A percentile compares a stretch with the other conserved stretches of the same genome.
These are phyloP conservation scores for Oreochromis tanganicae DNA, from an alignment of 2,113 vertebrate species.

Conservation along the genomic window DNA sequence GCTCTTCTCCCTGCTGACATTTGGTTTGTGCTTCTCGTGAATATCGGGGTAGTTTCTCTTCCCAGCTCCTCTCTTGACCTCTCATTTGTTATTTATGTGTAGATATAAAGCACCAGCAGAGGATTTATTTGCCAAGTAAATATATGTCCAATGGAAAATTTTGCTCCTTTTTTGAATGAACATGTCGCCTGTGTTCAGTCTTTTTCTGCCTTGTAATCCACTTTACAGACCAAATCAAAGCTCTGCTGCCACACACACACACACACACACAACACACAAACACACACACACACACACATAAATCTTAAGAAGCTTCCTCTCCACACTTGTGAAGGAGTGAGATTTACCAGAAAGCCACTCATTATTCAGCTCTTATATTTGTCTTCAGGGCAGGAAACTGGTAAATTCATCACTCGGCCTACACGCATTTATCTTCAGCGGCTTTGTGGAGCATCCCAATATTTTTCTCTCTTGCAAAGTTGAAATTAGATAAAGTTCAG, in stretches of 20 bases:
- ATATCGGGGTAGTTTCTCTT: rapidly evolving
- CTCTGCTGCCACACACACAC: neutral
- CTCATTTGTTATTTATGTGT: neutral
- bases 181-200: neutral
- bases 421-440: neutral
- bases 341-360: neutral
- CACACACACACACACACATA: neutral
- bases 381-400: neutral
- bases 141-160: neutral
- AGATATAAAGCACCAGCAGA: neutral
- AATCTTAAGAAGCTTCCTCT: neutral
- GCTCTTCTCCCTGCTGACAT: conserved; percentile 6
- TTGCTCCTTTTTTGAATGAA: neutral
- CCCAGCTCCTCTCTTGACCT: neutral
- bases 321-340: neutral
- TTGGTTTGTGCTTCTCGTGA: neutral
- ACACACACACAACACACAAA: neutral
- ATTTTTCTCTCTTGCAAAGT: neutral
- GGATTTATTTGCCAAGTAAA: neutral
- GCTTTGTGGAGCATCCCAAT: neutral
- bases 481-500: neutral
- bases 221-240: neutral
- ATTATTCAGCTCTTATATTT: neutral
- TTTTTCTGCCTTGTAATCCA: neutral
- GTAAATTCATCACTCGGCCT: neutral